Percentiles rank a stretch among this genome's conserved stretches.
Evolutionary conservation across 2,113 vertebrate genomes (phyloP).

Genomic region (Micromys minutus): DNA sequence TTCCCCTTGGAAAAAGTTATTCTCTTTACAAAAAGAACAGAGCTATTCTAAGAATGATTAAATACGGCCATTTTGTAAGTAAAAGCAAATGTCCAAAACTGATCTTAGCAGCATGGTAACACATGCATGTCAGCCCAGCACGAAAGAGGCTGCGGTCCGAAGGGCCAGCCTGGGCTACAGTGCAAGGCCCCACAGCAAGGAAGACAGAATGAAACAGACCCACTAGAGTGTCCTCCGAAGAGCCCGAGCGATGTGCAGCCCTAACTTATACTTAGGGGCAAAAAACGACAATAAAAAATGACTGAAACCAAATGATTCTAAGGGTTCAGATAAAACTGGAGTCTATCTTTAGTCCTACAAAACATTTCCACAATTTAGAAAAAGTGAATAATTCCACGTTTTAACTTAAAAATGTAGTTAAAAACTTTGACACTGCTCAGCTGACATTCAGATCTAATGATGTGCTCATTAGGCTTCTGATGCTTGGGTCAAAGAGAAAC

Average conservation of each 20-base stretch:
- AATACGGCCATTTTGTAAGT: constrained; percentile 27
- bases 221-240: not conserved
- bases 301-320: constrained; percentile 27
- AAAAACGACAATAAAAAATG: not conserved
- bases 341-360: not conserved
- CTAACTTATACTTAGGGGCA: not conserved
- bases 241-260: not conserved
- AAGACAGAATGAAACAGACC: not conserved
- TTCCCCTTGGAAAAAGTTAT: constrained; percentile 35
- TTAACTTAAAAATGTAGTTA: constrained; percentile 4
- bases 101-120: not conserved
- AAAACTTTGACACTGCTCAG: not conserved
- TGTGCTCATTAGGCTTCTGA: not conserved
- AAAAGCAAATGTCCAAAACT: not conserved
- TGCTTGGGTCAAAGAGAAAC: not conserved
- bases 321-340: not conserved
- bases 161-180: not conserved
- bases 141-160: not conserved
- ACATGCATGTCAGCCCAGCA: not conserved
- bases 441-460: not conserved
- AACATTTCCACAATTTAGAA: constrained; percentile 22
- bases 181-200: not conserved
- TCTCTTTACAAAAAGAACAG: constrained; percentile 17
- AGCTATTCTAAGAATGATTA: not conserved
- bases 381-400: not conserved